Base-by-base conservation (phyloP, 2,888 invertebrate genomes). In the Melinopterus prodromus region DNA sequence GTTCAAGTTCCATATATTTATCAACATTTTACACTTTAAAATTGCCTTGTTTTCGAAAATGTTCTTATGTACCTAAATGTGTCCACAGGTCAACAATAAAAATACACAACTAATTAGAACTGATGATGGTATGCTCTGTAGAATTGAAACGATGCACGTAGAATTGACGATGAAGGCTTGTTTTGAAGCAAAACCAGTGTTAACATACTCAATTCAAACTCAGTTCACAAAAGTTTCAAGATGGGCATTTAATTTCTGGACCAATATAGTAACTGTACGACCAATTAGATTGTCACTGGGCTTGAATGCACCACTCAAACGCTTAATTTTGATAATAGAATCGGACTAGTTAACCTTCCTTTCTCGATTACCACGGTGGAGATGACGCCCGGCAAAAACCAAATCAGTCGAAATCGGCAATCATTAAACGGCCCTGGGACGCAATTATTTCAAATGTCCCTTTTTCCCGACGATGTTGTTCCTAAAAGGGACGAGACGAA, bases 391-490 rank as follows among this genome's bases (percentile, higher is more conserved):
- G 26, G 53, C 53, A 74, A 71, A 74, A 74, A 37, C 74, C 35
- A 36, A 36, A 74, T 37, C 74, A 35, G 35, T 35, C 37, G 74
- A 74, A 74, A 74, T 74, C 74, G 74, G 74, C 37, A 74, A 74
- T 74, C 74, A 74, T 74, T 74, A 74, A 74, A 74, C 74, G 74
- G 26, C 74, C 12, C 74, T 35, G 36, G 74, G 37, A 74, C 77
- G 77, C 80, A 79, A 80, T 80, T 80, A 80, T 80, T 80, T 80
- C 80, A 79, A 80, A 80, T 77, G 80, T 79, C 80, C 36, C 78
- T 71, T 78, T 78, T 78, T 71, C 74, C 74, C 36, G 71, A 36
- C 35, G 74, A 74, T 74, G 74, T 74, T 74, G 74, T 74, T 74
- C 74, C 35, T 75, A 69, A 71, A 74, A 71, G 69, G 71, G 72